Base-by-base conservation (phyloP, 2,113 vertebrate species). In the Agapornis roseicollis region DNA sequence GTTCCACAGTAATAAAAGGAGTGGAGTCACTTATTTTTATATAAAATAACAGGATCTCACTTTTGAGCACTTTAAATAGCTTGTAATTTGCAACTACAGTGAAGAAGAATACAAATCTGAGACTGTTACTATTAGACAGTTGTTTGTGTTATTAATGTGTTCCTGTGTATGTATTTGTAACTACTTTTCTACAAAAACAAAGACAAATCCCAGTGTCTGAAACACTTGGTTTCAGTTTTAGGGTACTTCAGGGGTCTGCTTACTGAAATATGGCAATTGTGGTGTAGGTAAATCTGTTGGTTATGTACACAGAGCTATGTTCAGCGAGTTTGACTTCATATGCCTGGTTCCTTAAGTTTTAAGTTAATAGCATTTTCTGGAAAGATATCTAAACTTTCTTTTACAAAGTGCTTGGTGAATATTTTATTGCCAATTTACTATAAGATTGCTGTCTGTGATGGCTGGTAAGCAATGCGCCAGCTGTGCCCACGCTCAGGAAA, bases 361-460 rank as follows among this genome's bases (percentile, higher is more conserved):
- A 70, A 71, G 14, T 46, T 56, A 83, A 88, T 37, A 63, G 7
- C 8, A 11, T 93, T 95, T 94, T 95, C 58, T 74, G 70, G 85
- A 79, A 87, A 92, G 55, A 70, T 69, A 63, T 33, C 47, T 61
- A 46, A 88, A 80, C 27, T 85, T 89, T 44, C 44, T 84, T 69
- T 93, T 89, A 27, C 1, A 2, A 0, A 7, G 19, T 53, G 12
- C 29, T 80, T 56, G 46, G 49, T 93, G 87, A 95, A 85, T 89
- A 87, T 94, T 92, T 94, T 95, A 77, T 72, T 65, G 73, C 23
- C 53, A 56, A 61, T 94, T 95, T 81, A 69, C 49, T 41, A 8
- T 44, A 69, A 18, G 7, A 24, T 31, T 78, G 52, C 35, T 89
- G 24, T 50, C 56, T 81, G 42, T 52, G 80, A 42, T 58, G 52